Percentiles rank a stretch among this genome's conserved stretches.
phyloP scores from a whole-genome alignment of 1,140 invertebrate genomes.

The Macrosteles quadrilineatus region DNA sequence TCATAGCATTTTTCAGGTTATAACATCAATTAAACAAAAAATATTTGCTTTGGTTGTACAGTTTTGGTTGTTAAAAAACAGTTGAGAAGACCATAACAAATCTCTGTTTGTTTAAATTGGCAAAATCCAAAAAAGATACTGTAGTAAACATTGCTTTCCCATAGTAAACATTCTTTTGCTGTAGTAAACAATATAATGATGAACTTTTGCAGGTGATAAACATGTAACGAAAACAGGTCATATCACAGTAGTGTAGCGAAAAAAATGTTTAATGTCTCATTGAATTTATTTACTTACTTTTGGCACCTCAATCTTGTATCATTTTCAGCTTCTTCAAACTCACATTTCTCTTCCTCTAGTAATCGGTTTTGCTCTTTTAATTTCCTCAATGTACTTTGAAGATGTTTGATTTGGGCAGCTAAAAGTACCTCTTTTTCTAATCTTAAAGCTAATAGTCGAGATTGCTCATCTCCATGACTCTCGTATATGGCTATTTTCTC shows the following conservation, averaged over 20 bases:
- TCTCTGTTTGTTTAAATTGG: too few relatives aligned
- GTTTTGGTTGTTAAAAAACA: neutral
- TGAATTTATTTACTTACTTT: conserved; percentile 51
- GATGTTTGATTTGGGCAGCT: conserved; percentile 42
- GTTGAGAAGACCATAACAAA: too few relatives aligned
- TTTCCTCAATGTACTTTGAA: conserved; percentile 43
- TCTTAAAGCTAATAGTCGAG: conserved; percentile 35
- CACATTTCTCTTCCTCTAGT: conserved; percentile 51
- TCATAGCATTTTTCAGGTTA: too few relatives aligned
- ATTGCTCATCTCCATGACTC: conserved; percentile 36
- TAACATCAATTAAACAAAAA: neutral
- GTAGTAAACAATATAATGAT: too few relatives aligned
- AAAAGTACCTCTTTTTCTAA: conserved; percentile 40
- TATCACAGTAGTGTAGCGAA: too few relatives aligned
- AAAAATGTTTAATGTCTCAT: too few relatives aligned
- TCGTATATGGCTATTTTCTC: conserved; percentile 43
- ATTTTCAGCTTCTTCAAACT: conserved; percentile 54
- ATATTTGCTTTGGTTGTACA: neutral
- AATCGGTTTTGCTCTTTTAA: conserved; percentile 46
- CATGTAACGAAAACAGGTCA: too few relatives aligned
- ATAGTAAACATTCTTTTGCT: too few relatives aligned
- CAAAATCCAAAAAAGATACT: too few relatives aligned
- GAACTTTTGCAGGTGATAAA: too few relatives aligned
- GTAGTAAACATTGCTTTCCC: too few relatives aligned
- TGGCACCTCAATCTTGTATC: conserved; percentile 52